Evolutionary conservation across 2,797 vertebrate genomes (phyloP), one percentile per base, ranked within the genome.

Genomic region (Microctenopoma stevenorrisi): DNA sequence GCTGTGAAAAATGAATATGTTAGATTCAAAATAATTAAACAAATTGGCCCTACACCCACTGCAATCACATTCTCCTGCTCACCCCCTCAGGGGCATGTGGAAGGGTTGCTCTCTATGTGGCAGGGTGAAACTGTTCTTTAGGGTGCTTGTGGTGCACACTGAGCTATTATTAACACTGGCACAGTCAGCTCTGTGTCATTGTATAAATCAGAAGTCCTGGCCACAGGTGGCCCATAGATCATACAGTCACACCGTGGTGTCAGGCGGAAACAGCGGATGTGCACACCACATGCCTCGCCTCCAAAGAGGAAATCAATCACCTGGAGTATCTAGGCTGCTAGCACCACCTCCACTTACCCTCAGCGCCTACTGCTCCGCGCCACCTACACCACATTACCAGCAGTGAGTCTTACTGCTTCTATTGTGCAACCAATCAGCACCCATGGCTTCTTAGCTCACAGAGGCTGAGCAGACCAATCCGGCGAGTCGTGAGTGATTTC

Each of bases 151-250:
- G 9, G 60, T 33, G 54, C 80, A 74, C 81, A 81, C 72, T 59
- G 74, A 83, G 74, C 78, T 68, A 78, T 84, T 81, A 83, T 66
- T 79, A 82, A 86, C 78, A 64, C 73, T 65, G 79, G 76, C 84
- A 82, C 68, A 85, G 82, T 87, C 83, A 75, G 83, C 87, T 85
- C 64, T 76, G 84, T 85, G 87, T 88, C 89, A 82, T 78, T 68
- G 69, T 81, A 80, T 87, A 81, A 92, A 91, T 92, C 87, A 89
- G 78, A 85, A 71, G 66, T 62, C 72, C 52, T 52, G 76, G 87
- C 88, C 77, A 86, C 86, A 85, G 87, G 91, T 92, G 86, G 84
- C 79, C 77, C 64, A 86, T 91, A 88, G 86, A 88, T 86, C 90
- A 91, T 70, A 70, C 79, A 81, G 85, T 89, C 88, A 78, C 82